Percentiles rank a stretch among this genome's conserved stretches.
phyloP scores from a whole-genome alignment of 2,113 vertebrate species.

The Enhydra lutris region DNA sequence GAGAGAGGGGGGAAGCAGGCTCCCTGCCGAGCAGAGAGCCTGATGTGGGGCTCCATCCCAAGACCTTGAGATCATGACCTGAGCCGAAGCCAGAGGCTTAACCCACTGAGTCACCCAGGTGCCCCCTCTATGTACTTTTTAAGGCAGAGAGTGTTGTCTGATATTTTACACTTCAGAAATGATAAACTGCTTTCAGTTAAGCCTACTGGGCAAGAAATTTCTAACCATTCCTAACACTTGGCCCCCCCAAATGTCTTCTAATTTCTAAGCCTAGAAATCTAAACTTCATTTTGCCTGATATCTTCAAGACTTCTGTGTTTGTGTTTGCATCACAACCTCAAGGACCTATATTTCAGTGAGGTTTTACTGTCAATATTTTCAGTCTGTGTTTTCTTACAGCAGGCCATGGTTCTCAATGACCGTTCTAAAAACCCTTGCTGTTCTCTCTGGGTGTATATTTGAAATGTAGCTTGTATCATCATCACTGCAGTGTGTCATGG shows the following conservation, averaged over 20 bases:
- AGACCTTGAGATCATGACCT: too few relatives aligned
- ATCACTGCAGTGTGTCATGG: background rate
- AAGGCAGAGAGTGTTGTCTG: background rate
- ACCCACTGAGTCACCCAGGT: too few relatives aligned
- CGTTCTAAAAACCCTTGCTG: background rate
- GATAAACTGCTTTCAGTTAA: slow-evolving; percentile 26
- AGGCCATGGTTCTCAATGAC: background rate
- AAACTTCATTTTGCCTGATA: background rate
- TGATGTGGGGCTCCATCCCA: too few relatives aligned
- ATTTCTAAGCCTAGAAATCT: background rate
- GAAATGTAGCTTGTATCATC: background rate
- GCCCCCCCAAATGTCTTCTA: background rate
- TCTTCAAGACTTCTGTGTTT: background rate
- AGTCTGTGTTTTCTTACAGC: background rate
- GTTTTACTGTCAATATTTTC: background rate
- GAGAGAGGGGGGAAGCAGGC: too few relatives aligned
- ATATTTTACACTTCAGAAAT: background rate
- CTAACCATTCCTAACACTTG: background rate
- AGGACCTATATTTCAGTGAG: background rate
- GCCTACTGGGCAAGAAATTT: background rate
- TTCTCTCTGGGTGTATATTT: slow-evolving; percentile 26
- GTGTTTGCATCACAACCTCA: background rate
- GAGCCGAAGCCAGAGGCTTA: too few relatives aligned
- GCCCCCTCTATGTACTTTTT: background rate
- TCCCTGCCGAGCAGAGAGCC: too few relatives aligned